These are phyloP conservation scores for Takifugu flavidus DNA, from an alignment of 2,113 vertebrate species.

Conservation along the genomic window DNA sequence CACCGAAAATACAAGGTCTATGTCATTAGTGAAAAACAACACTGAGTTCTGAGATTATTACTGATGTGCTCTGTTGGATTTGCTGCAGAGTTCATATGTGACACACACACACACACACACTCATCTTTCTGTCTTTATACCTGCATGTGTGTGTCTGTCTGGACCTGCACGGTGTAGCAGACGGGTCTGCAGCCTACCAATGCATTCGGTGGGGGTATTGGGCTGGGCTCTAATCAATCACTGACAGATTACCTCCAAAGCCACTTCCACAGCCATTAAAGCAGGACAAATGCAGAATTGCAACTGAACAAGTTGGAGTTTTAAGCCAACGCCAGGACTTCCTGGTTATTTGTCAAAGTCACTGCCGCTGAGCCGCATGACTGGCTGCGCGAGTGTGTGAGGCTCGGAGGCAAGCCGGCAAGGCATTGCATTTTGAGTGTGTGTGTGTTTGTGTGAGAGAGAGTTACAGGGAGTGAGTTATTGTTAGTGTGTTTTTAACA, in stretches of 20 bases:
- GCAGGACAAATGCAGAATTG: constrained; percentile 99
- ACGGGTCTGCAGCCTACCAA: constrained; percentile 54
- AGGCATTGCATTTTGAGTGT: constrained; percentile 15
- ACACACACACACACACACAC: background rate
- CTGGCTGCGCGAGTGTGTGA: constrained; percentile 82
- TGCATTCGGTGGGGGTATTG: constrained; percentile 77
- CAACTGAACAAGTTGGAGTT: constrained; percentile 99
- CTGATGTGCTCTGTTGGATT: constrained; percentile 1
- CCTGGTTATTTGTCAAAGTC: constrained; percentile 99
- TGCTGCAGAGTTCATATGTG: background rate
- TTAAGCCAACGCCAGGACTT: constrained; percentile 97
- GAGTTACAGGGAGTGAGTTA: constrained; percentile 70
- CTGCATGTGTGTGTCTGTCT: constrained; percentile 5
- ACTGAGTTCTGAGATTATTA: too few relatives aligned
- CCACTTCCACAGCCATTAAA: constrained; percentile 99
- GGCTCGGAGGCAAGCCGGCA: constrained; percentile 64
- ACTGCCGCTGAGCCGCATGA: constrained; percentile 92
- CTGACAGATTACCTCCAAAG: constrained; percentile 99
- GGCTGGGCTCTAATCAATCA: constrained; percentile 92
- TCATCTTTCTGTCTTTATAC: constrained; percentile 10
- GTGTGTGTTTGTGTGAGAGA: constrained; percentile 34
- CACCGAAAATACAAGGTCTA: too few relatives aligned
- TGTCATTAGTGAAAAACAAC: too few relatives aligned
- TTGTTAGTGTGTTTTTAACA: constrained; percentile 50
- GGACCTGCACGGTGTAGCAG: constrained; percentile 19